phyloP scores from a whole-genome alignment of 1,140 invertebrate species.

The Arion vulgaris region DNA sequence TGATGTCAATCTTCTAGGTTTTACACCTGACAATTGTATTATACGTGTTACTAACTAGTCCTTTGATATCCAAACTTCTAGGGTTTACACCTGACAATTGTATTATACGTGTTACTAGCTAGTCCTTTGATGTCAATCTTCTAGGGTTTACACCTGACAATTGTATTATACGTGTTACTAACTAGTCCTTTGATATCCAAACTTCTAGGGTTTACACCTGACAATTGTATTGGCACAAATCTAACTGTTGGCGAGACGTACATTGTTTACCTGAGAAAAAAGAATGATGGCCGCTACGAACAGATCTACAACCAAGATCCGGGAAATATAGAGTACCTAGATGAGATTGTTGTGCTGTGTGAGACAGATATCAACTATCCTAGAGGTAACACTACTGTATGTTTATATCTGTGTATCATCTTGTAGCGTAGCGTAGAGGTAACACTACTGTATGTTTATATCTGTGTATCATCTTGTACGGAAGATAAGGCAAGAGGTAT shows the following conservation, averaged over 20 bases:
- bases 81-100: neutral
- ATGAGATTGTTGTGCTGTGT: neutral
- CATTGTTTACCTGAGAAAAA: neutral
- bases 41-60: too few species aligned
- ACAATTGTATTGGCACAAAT: neutral
- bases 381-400: neutral
- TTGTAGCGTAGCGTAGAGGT: neutral
- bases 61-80: neutral
- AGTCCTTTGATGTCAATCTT: too few species aligned
- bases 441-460: neutral
- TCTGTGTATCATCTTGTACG: too few species aligned
- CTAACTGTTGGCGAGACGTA: neutral
- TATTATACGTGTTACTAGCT: too few species aligned
- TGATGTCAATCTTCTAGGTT: too few species aligned
- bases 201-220: neutral
- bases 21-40: too few species aligned
- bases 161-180: too few species aligned
- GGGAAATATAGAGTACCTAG: neutral
- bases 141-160: too few species aligned
- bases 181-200: too few species aligned
- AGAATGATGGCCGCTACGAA: neutral
- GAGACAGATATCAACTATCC: neutral
- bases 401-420: too few species aligned
- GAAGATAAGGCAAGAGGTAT: too few species aligned
- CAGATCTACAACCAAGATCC: neutral